Base-by-base conservation (phyloP, 1,140 invertebrate species). In the Lutraria rhynchaena region DNA sequence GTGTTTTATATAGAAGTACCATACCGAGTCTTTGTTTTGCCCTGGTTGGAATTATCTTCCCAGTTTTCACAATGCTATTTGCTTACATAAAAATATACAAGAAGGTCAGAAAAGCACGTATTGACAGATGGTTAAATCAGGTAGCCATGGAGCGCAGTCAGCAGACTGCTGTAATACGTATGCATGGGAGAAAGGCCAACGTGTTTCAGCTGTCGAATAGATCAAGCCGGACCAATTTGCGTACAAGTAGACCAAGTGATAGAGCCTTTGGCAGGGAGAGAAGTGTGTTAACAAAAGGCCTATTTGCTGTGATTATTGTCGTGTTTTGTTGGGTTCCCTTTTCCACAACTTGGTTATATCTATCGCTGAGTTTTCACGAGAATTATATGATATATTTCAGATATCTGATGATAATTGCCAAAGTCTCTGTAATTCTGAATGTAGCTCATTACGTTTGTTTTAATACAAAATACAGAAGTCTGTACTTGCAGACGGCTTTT, bases 241-340 rank as follows among this genome's bases (percentile, higher is more conserved):
- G 27, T 15, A n/a, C 27, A 29, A 22, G 24, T 11, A 0, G 55
- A n/a, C 24, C 55, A 24, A 31, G 31, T 13, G 15, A 31, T 15
- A 58, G 13, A 24, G 9, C 51, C 5, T 31, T 3, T 13, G 49
- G 13, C 0, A 33, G 70, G 27, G 70, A 73, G 33, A 37, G 53
- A 27, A 73, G 70, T 27, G 55, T 73, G 17, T 44, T 73, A 13
- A 27, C 41, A 15, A 73, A 73, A 27, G 53, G 70, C 22, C 11
- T 41, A 3, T 41, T 73, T 44, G 31, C 70, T 29, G 53, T 41
- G 9, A 5, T 24, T 37, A 33, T 73, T 19, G 27, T 73, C 19
- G 3, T 58, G 35, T 33, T 57, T 17, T 58, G 33, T 19, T 73
- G 70, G 70, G 31, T 73, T 35, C 70, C 70, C 7, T 44, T 41